A percentile compares a stretch with the other conserved stretches of the same genome.
Conservation (phyloP, 2,113 vertebrate species). For the Corythornis madagascariensis region DNA sequence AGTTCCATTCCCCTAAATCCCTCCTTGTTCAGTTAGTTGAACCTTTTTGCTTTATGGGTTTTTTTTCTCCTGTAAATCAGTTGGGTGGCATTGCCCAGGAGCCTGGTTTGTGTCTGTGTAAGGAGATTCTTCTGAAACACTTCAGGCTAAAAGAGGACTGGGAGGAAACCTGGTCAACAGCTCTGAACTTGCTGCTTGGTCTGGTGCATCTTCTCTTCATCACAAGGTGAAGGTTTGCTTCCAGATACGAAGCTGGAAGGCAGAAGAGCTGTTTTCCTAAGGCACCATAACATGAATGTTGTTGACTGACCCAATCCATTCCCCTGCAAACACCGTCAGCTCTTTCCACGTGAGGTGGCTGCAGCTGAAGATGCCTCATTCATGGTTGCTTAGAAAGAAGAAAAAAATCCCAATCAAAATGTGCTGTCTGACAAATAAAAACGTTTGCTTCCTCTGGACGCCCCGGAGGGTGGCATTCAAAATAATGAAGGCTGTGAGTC, state of each 20-base stretch:
- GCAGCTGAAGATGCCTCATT: constrained; percentile 51
- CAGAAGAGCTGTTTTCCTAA: background rate
- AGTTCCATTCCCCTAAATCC: background rate
- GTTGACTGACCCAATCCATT: background rate
- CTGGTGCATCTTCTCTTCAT: background rate
- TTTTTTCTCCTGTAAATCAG: rapidly evolving
- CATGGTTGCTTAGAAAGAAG: constrained; percentile 16
- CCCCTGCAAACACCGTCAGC: background rate
- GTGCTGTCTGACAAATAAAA: constrained; percentile 56
- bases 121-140: background rate
- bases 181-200: background rate
- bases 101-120: background rate
- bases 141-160: background rate
- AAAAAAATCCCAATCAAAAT: background rate
- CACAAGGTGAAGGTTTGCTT: background rate
- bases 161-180: background rate
- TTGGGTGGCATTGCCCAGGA: background rate
- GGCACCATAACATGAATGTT: background rate
- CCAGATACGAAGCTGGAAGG: background rate
- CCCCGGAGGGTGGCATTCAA: constrained; percentile 49
- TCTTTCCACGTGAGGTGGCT: background rate
- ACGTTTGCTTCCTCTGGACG: constrained; percentile 56
- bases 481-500: constrained; percentile 50
- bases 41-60: background rate
- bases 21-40: background rate